These are phyloP conservation scores for Smutsia gigantea DNA, from an alignment of 2,797 vertebrate species.

Conservation along the genomic window DNA sequence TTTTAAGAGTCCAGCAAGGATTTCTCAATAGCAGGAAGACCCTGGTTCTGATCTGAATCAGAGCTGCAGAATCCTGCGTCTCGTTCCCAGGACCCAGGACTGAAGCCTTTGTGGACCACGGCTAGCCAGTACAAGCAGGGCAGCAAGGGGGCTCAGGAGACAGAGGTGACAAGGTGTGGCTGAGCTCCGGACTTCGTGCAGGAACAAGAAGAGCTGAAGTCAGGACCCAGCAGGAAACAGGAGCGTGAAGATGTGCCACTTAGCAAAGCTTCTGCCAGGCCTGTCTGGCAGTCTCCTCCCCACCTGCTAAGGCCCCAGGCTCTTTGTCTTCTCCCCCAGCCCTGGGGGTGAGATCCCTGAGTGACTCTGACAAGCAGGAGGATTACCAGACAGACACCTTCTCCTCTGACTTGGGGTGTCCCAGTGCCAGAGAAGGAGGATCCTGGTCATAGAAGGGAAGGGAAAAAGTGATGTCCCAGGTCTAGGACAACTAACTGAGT, in stretches of 20 bases:
- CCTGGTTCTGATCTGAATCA: constrained; percentile 27
- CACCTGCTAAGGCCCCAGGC: background rate
- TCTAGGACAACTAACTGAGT: background rate
- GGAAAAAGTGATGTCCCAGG: background rate
- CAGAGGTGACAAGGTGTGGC: background rate
- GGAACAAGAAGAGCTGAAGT: constrained; percentile 11
- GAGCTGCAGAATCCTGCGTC: background rate
- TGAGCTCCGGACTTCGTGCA: background rate
- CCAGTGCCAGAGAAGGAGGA: constrained; percentile 10
- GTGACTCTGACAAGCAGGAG: background rate
- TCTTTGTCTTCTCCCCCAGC: background rate
- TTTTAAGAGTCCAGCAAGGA: constrained; percentile 52
- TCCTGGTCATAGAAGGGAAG: background rate
- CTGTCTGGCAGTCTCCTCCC: background rate
- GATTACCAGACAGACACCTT: background rate
- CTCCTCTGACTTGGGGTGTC: background rate
- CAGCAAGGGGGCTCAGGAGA: background rate
- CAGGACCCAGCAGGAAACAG: background rate
- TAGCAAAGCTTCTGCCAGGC: background rate
- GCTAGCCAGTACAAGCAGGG: background rate
- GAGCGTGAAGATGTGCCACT: background rate
- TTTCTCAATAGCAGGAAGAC: constrained; percentile 66
- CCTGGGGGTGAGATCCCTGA: background rate
- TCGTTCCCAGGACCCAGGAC: background rate
- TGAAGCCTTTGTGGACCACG: background rate